Conservation (phyloP, 2,113 vertebrate species). For the Antechinus stuartii region DNA sequence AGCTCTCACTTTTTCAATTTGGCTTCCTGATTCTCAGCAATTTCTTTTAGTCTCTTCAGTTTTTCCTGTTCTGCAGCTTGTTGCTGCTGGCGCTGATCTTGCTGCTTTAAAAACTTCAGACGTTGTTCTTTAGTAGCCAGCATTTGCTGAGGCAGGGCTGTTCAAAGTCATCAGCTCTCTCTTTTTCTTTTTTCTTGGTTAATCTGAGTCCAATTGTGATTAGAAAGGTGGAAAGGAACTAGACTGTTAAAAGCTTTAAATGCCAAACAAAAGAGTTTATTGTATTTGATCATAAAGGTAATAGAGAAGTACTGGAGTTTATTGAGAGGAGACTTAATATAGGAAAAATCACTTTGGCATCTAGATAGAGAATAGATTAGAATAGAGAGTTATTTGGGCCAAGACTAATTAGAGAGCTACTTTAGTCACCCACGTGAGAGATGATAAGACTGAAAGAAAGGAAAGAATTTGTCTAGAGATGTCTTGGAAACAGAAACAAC, state of each 20-base stretch:
- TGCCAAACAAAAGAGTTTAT: not conserved
- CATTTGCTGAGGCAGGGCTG: too few species aligned
- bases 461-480: not conserved
- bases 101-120: constrained; percentile 93
- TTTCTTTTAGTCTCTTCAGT: constrained; percentile 92
- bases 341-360: not conserved
- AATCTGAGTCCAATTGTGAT: not conserved
- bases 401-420: not conserved
- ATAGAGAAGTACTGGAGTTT: not conserved
- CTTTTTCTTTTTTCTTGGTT: too few species aligned
- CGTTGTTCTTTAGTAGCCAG: constrained; percentile 90
- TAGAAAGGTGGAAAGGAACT: not conserved
- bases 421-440: not conserved
- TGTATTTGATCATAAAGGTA: not conserved
- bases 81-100: constrained; percentile 94
- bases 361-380: not conserved
- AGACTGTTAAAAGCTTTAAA: not conserved
- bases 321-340: not conserved
- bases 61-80: constrained; percentile 95
- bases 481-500: not conserved
- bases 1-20: constrained; percentile 94
- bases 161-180: too few species aligned
- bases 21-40: constrained; percentile 95
- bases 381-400: not conserved
- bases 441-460: not conserved